Evolutionary conservation across 2,888 invertebrate genomes (phyloP).

Genomic region (Conops quadrifasciatus): DNA sequence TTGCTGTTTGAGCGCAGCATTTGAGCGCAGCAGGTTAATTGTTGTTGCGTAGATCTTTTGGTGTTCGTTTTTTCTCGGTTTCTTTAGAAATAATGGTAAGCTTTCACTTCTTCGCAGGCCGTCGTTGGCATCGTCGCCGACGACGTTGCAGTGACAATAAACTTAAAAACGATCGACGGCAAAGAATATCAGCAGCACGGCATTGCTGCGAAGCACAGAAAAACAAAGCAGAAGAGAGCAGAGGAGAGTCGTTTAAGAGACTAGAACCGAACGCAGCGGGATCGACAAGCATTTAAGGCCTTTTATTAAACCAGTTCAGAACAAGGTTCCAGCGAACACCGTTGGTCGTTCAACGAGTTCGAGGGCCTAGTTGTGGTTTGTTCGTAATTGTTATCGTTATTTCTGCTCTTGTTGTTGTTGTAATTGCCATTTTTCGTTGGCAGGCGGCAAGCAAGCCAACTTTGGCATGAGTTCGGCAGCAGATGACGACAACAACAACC

Average conservation of each 20-base stretch:
- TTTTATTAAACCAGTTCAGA: too few species aligned
- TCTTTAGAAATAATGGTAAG: conserved; percentile 30
- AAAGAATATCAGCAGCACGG: background rate
- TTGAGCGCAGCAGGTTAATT: background rate
- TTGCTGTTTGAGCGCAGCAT: background rate
- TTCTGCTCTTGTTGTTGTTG: background rate
- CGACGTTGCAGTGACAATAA: conserved; percentile 23
- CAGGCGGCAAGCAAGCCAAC: background rate
- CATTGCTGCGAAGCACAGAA: background rate
- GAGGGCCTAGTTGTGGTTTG: too few species aligned
- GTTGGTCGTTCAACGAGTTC: too few species aligned
- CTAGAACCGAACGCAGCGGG: background rate
- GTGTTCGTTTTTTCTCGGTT: background rate
- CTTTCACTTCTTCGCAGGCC: conserved; percentile 27
- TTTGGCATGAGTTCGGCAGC: too few species aligned
- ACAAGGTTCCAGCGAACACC: too few species aligned
- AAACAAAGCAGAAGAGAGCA: background rate
- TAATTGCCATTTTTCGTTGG: background rate
- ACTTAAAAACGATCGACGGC: conserved; percentile 7
- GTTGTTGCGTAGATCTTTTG: background rate
- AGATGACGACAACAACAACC: too few species aligned
- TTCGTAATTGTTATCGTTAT: too few species aligned
- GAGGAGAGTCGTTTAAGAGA: too few species aligned
- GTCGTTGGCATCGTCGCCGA: background rate
- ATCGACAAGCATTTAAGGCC: too few species aligned